Base-by-base conservation (phyloP, 1,140 invertebrate genomes). In the Drosophila eugracilis region DNA sequence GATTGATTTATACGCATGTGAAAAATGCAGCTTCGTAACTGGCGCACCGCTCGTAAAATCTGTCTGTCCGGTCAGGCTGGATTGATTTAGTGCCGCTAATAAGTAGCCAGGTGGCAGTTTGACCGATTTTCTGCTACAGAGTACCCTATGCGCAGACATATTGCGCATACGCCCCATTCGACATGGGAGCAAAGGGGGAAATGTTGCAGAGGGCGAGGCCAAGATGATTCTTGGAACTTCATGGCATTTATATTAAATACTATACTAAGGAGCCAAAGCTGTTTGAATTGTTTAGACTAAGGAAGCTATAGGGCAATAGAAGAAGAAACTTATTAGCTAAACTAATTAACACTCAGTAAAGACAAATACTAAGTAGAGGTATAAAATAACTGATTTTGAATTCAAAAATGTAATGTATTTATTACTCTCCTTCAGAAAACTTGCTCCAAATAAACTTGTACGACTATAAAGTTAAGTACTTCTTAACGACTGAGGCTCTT, bases 1-100 rank as follows among this genome's bases (percentile, higher is more conserved):
- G 73, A 88, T 86, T 81, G 81, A 86, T 86, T 86, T 86, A 88
- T 81, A 59, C 53, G 63, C 75, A 75, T 88, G 78, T 78, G 83
- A 86, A 81, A 70, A 74, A 70, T 69, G 63, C 62, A 60, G 50
- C 52, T 28, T 34, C 66, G 60, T 60, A 60, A 65, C 55, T 60
- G 58, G 39, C 60, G 22, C 55, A 62, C 55, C 62, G 49, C 44
- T 62, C 71, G 55, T 75, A 72, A 69, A 80, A 58, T 58, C 49
- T 57, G 42, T 54, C 58, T 57, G 54, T 71, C 52, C 57, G 37
- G 24, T 24, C 26, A 49, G 57, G 21, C 50, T 30, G 54, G 34
- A 47, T 79, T 65, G 77, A 86, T 73, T 80, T 77, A 63, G 58
- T 45, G 72, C 54, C 54, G 52, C 71, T 66, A 67, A 69, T 72